Percentiles rank a stretch among this genome's conserved stretches.
phyloP scores from a whole-genome alignment of 2,888 invertebrate genomes.

The Melikaiella ostensackeni region DNA sequence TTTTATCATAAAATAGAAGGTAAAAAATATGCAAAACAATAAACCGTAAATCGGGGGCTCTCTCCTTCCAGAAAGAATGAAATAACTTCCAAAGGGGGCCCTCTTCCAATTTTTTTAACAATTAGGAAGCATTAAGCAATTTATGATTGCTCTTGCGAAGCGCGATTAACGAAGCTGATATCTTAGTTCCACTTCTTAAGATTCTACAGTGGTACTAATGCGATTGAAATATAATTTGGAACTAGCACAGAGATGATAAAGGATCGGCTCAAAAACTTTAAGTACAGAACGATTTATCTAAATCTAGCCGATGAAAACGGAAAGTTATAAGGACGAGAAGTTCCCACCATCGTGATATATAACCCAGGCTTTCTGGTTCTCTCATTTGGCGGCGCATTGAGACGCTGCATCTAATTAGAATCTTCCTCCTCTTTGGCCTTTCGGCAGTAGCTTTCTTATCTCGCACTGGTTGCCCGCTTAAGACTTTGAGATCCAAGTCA shows the following conservation, averaged over 20 bases:
- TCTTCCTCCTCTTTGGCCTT: conserved; percentile 43
- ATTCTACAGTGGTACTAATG: background rate
- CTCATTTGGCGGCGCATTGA: conserved; percentile 45
- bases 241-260: conserved; percentile 17
- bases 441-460: conserved; percentile 31
- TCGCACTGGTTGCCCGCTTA: conserved; percentile 23
- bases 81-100: no score
- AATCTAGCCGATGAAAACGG: conserved; percentile 11
- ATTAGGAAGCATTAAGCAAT: no score
- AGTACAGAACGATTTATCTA: conserved; percentile 19
- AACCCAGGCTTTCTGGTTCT: conserved; percentile 42
- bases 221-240: conserved; percentile 35
- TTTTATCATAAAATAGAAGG: no score
- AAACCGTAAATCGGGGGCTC: no score
- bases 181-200: no score
- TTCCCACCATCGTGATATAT: background rate
- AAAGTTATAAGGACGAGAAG: conserved; percentile 31
- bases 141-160: no score
- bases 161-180: no score
- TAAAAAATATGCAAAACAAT: no score
- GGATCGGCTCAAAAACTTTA: conserved; percentile 21
- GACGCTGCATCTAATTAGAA: conserved; percentile 54
- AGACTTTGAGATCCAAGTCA: conserved; percentile 31
- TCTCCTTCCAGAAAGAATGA: no score
- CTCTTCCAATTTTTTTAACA: no score